Base-by-base conservation (phyloP, 2,113 vertebrate genomes). In the Gasterosteus nipponicus region DNA sequence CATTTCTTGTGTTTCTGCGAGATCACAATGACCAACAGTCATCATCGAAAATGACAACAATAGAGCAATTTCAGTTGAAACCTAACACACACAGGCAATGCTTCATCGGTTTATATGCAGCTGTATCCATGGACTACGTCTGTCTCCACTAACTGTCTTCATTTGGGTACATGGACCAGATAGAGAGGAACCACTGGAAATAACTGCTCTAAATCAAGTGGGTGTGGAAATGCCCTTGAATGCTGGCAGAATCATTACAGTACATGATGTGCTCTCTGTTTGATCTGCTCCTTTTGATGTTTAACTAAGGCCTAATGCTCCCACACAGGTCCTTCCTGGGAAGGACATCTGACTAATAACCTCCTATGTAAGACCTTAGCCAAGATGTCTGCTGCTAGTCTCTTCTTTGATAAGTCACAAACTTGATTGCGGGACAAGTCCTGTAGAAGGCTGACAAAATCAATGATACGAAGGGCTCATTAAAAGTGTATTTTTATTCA, bases 201-300 rank as follows among this genome's bases (percentile, higher is more conserved):
- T 15, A 64, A 2, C 15, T 10, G 11, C 26, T 60, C 49, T 35
- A 42, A 82, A 66, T 64, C 16, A 35, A 69, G 53, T 47, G 54
- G 38, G 69, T 49, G 31, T 54, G 44, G 54, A 75, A 56, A 69
- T 60, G 59, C 29, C 65, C 57, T 69, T 83, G 57, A 77, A 74
- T 63, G 18, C 57, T 7, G 4, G 18, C 42, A 29, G 63, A 69
- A 39, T 60, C 62, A 35, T 65, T 61, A 47, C 35, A 64, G 22
- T 53, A 54, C 57, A 72, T 42, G 68, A 46, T 68, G 53, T 59
- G 44, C 46, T 44, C 39, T 72, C 35, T 75, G 31, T 86, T 72
- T 82, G 58, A 80, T 57, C 41, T 80, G 68, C 59, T 69, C 59
- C 76, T 26, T 78, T 72, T 81, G 64, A 65, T 82, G 51, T 79